Evolutionary conservation across 2,113 vertebrate species (phyloP).

Genomic region (Macquaria ambigua): DNA sequence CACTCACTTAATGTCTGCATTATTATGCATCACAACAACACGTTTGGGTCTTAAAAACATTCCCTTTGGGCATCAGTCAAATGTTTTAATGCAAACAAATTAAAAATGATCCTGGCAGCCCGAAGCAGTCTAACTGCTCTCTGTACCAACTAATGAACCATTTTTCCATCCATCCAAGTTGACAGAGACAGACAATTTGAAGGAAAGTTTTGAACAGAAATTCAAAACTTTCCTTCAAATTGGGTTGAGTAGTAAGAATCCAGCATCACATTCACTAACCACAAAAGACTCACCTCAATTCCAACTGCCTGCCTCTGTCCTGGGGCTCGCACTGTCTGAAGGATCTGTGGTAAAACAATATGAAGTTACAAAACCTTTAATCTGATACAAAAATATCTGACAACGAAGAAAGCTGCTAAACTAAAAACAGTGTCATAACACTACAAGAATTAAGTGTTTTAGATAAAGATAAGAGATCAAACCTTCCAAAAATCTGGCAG

Average conservation of each 20-base stretch:
- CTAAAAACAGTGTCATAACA: background rate
- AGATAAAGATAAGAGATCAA: background rate
- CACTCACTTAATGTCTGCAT: background rate
- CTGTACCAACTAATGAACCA: background rate
- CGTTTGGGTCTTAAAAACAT: background rate
- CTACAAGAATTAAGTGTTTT: background rate
- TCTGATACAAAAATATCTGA: background rate
- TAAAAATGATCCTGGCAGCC: background rate
- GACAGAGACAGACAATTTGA: too few species aligned
- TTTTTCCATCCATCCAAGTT: too few species aligned
- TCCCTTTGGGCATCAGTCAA: background rate
- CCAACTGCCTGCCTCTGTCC: conserved; percentile 94
- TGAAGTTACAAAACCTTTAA: conserved; percentile 3
- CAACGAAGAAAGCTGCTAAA: background rate
- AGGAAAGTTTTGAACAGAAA: too few species aligned
- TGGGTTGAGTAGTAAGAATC: too few species aligned
- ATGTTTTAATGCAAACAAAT: background rate
- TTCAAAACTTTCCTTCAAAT: background rate
- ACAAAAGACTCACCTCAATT: conserved; percentile 89
- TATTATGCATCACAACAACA: conserved; percentile 14
- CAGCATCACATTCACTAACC: background rate
- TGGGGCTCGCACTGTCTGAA: conserved; percentile 93
- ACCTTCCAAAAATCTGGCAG: background rate
- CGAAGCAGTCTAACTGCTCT: background rate
- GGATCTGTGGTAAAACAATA: conserved; percentile 83